Evolutionary conservation across 2,888 invertebrate genomes (phyloP), one percentile per base, ranked within the genome.

Genomic region (Volucella zonaria): DNA sequence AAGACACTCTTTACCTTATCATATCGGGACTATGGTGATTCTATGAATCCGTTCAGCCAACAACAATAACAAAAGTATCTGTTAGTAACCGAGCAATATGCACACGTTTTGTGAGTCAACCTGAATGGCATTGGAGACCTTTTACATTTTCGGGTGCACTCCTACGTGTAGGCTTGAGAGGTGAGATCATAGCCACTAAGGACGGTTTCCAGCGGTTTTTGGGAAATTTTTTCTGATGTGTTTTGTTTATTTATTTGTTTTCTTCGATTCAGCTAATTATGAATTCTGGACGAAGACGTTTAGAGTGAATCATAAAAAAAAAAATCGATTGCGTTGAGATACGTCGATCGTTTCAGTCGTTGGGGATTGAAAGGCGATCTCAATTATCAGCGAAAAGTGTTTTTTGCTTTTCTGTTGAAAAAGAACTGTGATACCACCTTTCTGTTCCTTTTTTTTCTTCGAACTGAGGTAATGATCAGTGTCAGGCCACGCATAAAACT

Each of bases 91-190:
- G 12, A 56, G 11, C 11, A 45, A 56, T 68, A 56, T 56, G 62
- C 64, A 40, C 56, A 74, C 61, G 56, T n/a, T 56, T 45, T 38
- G 10, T 71, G 71, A 59, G 51, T 71, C 71, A 71, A 18, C 40
- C 52, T 15, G 15, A 23, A 18, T 23, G 18, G 54, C 61, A 61
- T 45, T 61, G 61, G 45, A 47, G 52, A 62, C 62, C 54, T 43
- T 64, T 45, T 47, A 64, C n/a, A n/a, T 56, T 70, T 62, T 61
- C 62, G 54, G 68, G 77, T 77, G 77, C 77, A 77, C 77, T 70
- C 70, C 77, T 77, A 77, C 77, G 77, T 77, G 74, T 74, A 47
- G 47, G 45, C 64, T 56, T 40, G 47, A 23, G 45, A 15, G 77
- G 68, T 77, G 77, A 77, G 77, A 68, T 77, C 77, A 77, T 70